These are phyloP conservation scores for Cheilosia vulpina DNA, from an alignment of 2,888 invertebrate genomes.

Conservation along the genomic window DNA sequence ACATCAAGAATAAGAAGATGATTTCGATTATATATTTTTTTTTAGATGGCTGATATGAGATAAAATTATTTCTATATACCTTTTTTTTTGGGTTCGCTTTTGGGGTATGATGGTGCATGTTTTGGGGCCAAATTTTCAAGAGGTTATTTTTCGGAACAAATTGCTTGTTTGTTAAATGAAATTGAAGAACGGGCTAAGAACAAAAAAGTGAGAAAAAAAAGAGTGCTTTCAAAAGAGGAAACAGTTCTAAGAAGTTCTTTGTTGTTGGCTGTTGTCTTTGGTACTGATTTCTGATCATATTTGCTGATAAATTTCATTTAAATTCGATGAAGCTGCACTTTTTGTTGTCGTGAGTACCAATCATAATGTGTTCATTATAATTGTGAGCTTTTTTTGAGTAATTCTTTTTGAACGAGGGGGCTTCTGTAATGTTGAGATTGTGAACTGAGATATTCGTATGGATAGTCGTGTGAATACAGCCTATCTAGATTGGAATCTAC, in stretches of 20 bases:
- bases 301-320: constrained; percentile 72
- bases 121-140: constrained; percentile 48
- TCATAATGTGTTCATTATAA: no score
- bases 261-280: constrained; percentile 25
- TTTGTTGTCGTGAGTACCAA: constrained; percentile 11
- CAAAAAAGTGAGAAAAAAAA: neutral
- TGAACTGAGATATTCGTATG: neutral
- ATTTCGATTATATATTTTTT: no score
- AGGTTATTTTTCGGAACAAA: constrained; percentile 66
- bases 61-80: constrained; percentile 15
- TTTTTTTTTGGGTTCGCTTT: constrained; percentile 10
- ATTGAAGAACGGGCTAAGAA: constrained; percentile 46
- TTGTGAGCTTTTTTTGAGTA: neutral
- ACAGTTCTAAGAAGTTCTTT: constrained; percentile 50
- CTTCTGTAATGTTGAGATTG: constrained; percentile 36
- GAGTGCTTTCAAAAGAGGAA: constrained; percentile 38
- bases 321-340: constrained; percentile 71
- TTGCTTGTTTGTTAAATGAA: constrained; percentile 66
- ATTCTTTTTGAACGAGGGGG: neutral
- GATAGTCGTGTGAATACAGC: neutral
- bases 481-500: neutral
- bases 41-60: constrained; percentile 45
- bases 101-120: constrained; percentile 49
- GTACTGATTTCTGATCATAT: constrained; percentile 54
- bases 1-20: constrained; percentile 6